These are phyloP conservation scores for Mastigias papua DNA, from an alignment of 30 jellyfish, hydroid and myxozoan genomes.

Conservation along the genomic window DNA sequence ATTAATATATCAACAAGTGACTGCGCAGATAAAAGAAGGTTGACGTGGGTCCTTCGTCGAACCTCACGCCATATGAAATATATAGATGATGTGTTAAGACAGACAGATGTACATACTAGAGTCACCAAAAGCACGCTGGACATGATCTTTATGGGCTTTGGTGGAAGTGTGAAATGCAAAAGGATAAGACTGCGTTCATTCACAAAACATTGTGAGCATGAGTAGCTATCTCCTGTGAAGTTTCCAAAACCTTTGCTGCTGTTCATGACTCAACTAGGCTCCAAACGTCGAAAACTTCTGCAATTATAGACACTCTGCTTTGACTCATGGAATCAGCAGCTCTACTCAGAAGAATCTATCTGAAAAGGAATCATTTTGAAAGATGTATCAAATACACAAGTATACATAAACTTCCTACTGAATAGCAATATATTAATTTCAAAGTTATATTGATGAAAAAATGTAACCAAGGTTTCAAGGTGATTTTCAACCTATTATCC, in stretches of 20 bases:
- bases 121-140: slow-evolving; percentile 12
- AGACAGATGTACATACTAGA: neutral
- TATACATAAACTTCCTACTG: too few relatives aligned
- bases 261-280: neutral
- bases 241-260: neutral
- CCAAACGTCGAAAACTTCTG: too few relatives aligned
- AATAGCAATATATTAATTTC: too few relatives aligned
- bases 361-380: too few relatives aligned
- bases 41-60: slow-evolving; percentile 60
- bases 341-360: too few relatives aligned
- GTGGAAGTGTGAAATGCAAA: slow-evolving; percentile 11
- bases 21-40: slow-evolving; percentile 41
- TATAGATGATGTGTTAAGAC: slow-evolving; percentile 32
- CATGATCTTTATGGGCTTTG: slow-evolving; percentile 3
- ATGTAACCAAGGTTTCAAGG: too few relatives aligned
- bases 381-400: too few relatives aligned
- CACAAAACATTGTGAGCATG: neutral
- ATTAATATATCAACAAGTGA: slow-evolving; percentile 29
- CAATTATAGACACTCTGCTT: too few relatives aligned
- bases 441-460: too few relatives aligned
- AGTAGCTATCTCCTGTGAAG: neutral
- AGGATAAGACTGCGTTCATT: slow-evolving; percentile 5
- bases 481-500: too few relatives aligned
- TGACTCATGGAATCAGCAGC: too few relatives aligned
- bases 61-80: slow-evolving; percentile 41